Evolutionary conservation across 92 coral and sea anemone genomes (phyloP).

Genomic region (Montipora capitata): DNA sequence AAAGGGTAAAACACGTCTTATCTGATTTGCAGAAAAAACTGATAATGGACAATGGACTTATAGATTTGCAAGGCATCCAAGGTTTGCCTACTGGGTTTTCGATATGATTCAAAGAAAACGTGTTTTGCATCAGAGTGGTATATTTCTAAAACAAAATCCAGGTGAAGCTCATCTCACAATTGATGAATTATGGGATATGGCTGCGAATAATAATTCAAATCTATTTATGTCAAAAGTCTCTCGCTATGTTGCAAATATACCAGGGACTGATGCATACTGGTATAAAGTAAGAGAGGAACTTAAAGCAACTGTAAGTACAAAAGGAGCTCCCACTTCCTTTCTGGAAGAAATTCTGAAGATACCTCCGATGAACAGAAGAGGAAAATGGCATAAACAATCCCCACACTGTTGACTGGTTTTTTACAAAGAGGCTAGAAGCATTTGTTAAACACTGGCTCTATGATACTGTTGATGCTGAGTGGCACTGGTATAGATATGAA

Average conservation of each 20-base stretch:
- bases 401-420: slow-evolving; percentile 68
- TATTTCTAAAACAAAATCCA: slow-evolving; percentile 46
- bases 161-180: slow-evolving; percentile 31
- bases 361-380: slow-evolving; percentile 46
- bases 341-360: slow-evolving; percentile 19
- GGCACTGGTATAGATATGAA: slow-evolving; percentile 77
- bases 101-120: slow-evolving; percentile 76
- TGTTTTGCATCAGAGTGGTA: slow-evolving; percentile 61
- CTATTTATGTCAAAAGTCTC: slow-evolving; percentile 62
- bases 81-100: slow-evolving; percentile 60
- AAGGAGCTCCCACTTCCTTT: slow-evolving; percentile 65
- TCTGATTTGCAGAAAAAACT: slow-evolving; percentile 42
- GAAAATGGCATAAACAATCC: slow-evolving; percentile 69
- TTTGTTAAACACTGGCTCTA: slow-evolving; percentile 74
- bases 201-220: slow-evolving; percentile 51
- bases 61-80: slow-evolving; percentile 71
- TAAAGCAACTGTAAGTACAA: slow-evolving; percentile 61
- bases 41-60: slow-evolving; percentile 62
- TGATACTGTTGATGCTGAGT: slow-evolving; percentile 65
- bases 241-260: slow-evolving; percentile 68
- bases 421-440: slow-evolving; percentile 50
- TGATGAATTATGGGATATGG: slow-evolving; percentile 66
- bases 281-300: slow-evolving; percentile 59
- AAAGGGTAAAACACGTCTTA: slow-evolving; percentile 36
- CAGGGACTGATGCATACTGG: slow-evolving; percentile 67